Base-by-base conservation (phyloP, 2,797 vertebrate genomes). In the Sebastes oblongus region DNA sequence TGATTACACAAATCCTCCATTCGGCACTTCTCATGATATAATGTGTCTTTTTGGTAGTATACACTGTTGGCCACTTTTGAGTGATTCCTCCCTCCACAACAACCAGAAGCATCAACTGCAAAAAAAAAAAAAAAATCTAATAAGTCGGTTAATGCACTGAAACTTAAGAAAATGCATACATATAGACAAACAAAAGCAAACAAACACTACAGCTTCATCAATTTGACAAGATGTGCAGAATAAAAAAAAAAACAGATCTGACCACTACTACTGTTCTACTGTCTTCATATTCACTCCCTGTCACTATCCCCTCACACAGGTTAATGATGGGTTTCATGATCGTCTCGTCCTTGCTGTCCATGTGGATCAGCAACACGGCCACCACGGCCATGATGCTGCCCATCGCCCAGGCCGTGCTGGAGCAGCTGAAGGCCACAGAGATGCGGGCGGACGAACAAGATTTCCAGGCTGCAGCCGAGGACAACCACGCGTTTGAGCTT, bases 321-420 rank as follows among this genome's bases (percentile, higher is more conserved):
- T 92, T 99, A 18, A 94, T 99, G 92, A 92, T 98, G 70, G 98
- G 98, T 11, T 98, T 99, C 95, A 99, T 99, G 98, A 0, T 75
- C 0, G 96, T 98, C 82, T 97, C 98, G 0, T 93, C 98, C 39
- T 98, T 99, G 93, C 95, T 99, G 76, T 99, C 98, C 3, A 99
- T 99, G 98, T 99, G 98, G 98, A 98, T 99, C 93, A 99, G 97
- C 92, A 99, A 99, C 91, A 97, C 97, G 0, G 98, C 98, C 91
- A 97, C 97, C 66, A 96, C 97, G 0, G 97, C 98, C 93, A 99
- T 99, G 98, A 99, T 99, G 98, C 74, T 99, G 64, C 98, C 98
- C 75, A 99, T 99, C 0, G 93, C 96, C 0, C 93, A 96, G 0
- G 97, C 98, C 0, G 97, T 99, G 50, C 90, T 99, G 87, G 81